Percentiles rank a stretch among this genome's conserved stretches.
These are phyloP conservation scores for Bursaphelenchus okinawaensis DNA, from an alignment of 2,888 invertebrate genomes.

Conservation along the genomic window DNA sequence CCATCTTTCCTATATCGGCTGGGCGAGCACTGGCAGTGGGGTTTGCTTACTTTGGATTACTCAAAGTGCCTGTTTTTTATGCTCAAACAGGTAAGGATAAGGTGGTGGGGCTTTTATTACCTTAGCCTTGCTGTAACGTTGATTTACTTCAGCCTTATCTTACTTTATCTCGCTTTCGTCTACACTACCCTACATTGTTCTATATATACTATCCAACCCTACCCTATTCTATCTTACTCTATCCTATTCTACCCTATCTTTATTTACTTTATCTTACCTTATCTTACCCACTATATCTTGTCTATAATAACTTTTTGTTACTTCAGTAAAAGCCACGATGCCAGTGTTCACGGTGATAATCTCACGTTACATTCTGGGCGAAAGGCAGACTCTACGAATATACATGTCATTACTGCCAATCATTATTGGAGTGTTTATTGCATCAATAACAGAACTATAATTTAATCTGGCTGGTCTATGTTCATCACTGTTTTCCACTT, in stretches of 20 bases:
- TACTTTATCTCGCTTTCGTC: no score
- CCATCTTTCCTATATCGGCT: slow-evolving; percentile 39
- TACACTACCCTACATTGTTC: not conserved
- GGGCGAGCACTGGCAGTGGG: slow-evolving; percentile 33
- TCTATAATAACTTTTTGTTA: no score
- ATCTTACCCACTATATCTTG: no score
- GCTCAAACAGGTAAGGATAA: slow-evolving; percentile 38
- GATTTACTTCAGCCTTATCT: no score
- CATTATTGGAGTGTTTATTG: slow-evolving; percentile 74
- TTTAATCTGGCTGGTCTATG: slow-evolving; percentile 79
- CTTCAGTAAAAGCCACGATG: slow-evolving; percentile 87
- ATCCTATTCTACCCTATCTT: no score
- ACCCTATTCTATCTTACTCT: not conserved
- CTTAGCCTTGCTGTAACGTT: no score
- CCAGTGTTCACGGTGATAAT: slow-evolving; percentile 88
- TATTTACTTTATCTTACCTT: no score
- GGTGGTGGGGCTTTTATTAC: no score
- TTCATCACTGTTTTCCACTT: slow-evolving; percentile 80
- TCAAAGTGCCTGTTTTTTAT: slow-evolving; percentile 40
- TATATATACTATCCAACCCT: not conserved
- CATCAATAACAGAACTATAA: slow-evolving; percentile 83
- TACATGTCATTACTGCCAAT: slow-evolving; percentile 82
- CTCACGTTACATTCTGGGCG: slow-evolving; percentile 69
- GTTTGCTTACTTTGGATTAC: slow-evolving; percentile 39
- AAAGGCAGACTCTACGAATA: slow-evolving; percentile 71